Base-by-base conservation (phyloP, 1,140 invertebrate species). In the Triops longicaudatus region DNA sequence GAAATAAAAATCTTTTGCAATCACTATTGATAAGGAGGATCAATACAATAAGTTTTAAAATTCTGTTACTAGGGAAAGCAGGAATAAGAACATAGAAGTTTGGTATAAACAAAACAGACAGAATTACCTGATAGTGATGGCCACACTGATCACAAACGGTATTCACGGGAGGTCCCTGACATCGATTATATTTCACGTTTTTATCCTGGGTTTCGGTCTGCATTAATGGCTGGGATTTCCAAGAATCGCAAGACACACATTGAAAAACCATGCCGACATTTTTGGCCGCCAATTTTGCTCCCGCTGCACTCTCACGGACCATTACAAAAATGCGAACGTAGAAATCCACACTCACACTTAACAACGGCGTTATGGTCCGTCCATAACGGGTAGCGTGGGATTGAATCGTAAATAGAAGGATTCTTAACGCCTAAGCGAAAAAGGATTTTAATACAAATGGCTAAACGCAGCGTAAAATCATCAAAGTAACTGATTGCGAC, bases 311-410 rank as follows among this genome's bases (percentile, higher is more conserved):
- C 0, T 90, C 89, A 75, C 88, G 90, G 2, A 99, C 85, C 81
- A 89, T 88, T 0, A 99, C 94, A 87, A 99, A 98, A 7, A 99
- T 90, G 79, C 98, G 86, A 28, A 99, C 90, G 84, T 99, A 99
- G 86, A 99, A 99, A 85, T 99, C 98, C 4, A 92, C 93, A 77
- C 96, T 98, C 73, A 99, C 83, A 27, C 93, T 96, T 1, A 99
- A 81, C 6, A 99, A 80, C 0, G 98, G 98, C 75, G 90, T 88
- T 80, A 98, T 98, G 82, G 97, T 98, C 72, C 94, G 88, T 26
- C 94, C 93, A 84, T 99, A 97, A 44, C 93, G 87, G 82, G 93
- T 96, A 1, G 98, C 98, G 82, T 96, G 92, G 0, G 89, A 87
- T 80, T 98, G 93, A 80, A 99, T 93, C 79, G 90, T 90, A 82